These are phyloP conservation scores for Antennarius striatus DNA, from an alignment of 2,113 vertebrate genomes.

Conservation along the genomic window DNA sequence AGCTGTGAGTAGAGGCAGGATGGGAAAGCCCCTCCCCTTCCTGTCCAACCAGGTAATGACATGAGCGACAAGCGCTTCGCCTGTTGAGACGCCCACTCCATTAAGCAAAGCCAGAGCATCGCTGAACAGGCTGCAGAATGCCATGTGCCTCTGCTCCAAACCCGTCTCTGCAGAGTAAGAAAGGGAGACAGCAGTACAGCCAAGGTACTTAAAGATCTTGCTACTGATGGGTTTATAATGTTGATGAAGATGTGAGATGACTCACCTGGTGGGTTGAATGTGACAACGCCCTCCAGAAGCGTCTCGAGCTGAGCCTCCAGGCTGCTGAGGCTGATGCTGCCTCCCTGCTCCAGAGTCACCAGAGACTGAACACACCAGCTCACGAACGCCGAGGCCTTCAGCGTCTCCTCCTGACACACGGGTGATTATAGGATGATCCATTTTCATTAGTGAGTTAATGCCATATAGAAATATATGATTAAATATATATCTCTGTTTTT, in stretches of 20 bases:
- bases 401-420: slow-evolving; percentile 63
- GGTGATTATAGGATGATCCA: background rate
- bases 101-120: slow-evolving; percentile 90
- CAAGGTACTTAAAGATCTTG: background rate
- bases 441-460: background rate
- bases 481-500: background rate
- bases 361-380: slow-evolving; percentile 82
- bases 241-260: background rate
- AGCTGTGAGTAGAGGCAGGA: slow-evolving; percentile 91
- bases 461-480: background rate
- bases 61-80: slow-evolving; percentile 85
- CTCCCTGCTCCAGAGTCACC: slow-evolving; percentile 88
- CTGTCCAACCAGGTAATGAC: slow-evolving; percentile 86
- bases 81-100: slow-evolving; percentile 83
- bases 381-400: slow-evolving; percentile 61
- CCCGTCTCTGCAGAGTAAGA: slow-evolving; percentile 80
- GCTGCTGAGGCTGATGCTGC: slow-evolving; percentile 82
- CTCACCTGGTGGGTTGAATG: slow-evolving; percentile 91
- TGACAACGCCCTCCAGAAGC: slow-evolving; percentile 86
- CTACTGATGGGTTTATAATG: background rate
- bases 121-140: slow-evolving; percentile 89
- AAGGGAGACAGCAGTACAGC: background rate
- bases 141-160: slow-evolving; percentile 90
- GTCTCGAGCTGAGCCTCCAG: slow-evolving; percentile 89
- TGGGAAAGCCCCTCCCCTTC: slow-evolving; percentile 82